Evolutionary conservation across 2,888 invertebrate genomes (phyloP), one percentile per base, ranked within the genome.

Genomic region (Aphidoletes aphidimyza): DNA sequence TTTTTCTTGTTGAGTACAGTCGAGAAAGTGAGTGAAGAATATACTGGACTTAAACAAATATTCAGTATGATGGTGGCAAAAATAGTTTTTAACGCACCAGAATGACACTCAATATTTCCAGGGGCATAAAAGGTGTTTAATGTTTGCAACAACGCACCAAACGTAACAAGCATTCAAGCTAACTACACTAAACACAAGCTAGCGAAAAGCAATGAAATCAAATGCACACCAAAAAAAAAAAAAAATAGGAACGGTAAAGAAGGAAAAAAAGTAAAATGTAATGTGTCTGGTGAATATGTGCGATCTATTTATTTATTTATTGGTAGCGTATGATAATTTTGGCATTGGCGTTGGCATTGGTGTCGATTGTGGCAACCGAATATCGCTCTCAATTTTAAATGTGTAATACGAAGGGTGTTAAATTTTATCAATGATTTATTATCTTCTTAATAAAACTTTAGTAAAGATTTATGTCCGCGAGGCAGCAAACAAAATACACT

Each of bases 341-440:
- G 30, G 14, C 34, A 69, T 30, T 22, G 22, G 22, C 9, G 22
- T 17, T 17, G 1, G n/a, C 69, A 34, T 54, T 54, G 22, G 5
- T 22, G 6, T 2, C 6, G 47, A 47, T 39, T 47, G 47, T 47
- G 2, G 17, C 47, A 47, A 47, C 8, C 47, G 47, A 6, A 47
- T 69, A 30, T n/a, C 30, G 69, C 69, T 54, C 8, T 69, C 30
- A 30, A 3, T 69, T 69, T 69, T 69, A 30, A 69, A 54, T 22
- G 54, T 54, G 54, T 54, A 54, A 69, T 69, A 30, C 69, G 30
- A 30, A 69, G 83, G 83, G 83, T 45, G 83, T 83, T 83, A 83
- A 83, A 83, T 83, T 83, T 83, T 83, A 83, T 83, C 83, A 83
- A 83, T 83, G 83, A 83, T 83, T 83, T 45, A 83, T 83, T 83